phyloP scores from a whole-genome alignment of 2,113 vertebrate genomes.

The Hyaena hyaena region DNA sequence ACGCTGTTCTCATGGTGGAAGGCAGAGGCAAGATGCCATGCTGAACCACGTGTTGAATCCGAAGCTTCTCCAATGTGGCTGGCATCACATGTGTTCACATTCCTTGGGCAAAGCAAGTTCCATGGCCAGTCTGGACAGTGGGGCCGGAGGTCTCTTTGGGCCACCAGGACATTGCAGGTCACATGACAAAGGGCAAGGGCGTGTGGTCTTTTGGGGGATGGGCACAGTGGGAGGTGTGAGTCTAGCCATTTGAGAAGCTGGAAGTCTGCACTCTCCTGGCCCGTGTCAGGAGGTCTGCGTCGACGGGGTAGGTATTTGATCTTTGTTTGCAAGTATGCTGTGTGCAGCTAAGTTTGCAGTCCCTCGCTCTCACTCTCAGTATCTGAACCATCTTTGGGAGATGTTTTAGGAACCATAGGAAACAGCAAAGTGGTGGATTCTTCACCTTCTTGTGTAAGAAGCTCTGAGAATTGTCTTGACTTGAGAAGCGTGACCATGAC shows the following conservation, averaged over 20 bases:
- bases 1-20: background rate
- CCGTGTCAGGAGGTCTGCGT: fast-evolving
- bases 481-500: background rate
- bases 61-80: background rate
- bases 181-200: background rate
- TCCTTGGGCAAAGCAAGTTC: background rate
- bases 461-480: background rate
- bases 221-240: background rate
- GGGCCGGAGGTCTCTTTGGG: background rate
- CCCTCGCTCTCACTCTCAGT: background rate
- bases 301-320: background rate
- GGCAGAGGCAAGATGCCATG: background rate
- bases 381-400: background rate
- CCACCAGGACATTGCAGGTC: background rate
- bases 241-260: background rate
- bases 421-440: background rate
- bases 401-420: no score
- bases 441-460: background rate
- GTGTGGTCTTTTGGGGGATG: background rate
- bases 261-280: background rate
- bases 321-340: background rate
- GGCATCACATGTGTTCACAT: background rate
- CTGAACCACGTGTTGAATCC: background rate
- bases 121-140: background rate
- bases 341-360: background rate